Evolutionary conservation across 2,888 invertebrate genomes (phyloP).

Genomic region (Steinernema scapterisci): DNA sequence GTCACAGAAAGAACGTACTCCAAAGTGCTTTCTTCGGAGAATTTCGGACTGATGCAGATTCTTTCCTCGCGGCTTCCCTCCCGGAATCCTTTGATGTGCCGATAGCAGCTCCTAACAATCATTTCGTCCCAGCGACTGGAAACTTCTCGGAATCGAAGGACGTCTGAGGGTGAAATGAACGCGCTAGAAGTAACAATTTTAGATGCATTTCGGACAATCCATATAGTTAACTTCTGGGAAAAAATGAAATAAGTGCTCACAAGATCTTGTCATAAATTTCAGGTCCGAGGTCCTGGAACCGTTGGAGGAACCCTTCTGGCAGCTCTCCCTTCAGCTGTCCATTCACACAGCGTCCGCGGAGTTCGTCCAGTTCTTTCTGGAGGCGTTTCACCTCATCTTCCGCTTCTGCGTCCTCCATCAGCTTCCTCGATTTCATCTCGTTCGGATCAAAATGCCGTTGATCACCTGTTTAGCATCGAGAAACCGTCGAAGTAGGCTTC

Average conservation of each 20-base stretch:
- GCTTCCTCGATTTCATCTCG: too few species aligned
- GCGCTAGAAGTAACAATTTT: neutral
- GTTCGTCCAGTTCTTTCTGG: neutral
- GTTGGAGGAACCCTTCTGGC: conserved; percentile 2
- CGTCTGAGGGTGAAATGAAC: neutral
- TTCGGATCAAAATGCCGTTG: too few species aligned
- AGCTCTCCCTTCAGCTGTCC: conserved; percentile 6
- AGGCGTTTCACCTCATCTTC: neutral
- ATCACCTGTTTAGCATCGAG: too few species aligned
- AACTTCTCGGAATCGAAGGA: neutral
- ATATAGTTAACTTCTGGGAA: neutral
- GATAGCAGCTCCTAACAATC: neutral
- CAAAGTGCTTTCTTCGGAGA: neutral
- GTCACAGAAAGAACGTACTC: neutral
- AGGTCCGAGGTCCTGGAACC: neutral
- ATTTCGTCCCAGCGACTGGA: neutral
- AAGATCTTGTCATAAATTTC: conserved; percentile 1
- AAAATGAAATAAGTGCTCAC: neutral
- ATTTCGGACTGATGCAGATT: neutral
- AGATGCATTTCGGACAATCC: neutral
- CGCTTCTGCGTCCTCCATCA: neutral
- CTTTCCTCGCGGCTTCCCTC: neutral
- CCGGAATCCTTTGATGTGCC: neutral
- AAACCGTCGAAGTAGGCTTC: too few species aligned
- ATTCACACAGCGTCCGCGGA: conserved; percentile 10